Conservation (phyloP, 2,888 invertebrate species). For the Mayetiola destructor region DNA sequence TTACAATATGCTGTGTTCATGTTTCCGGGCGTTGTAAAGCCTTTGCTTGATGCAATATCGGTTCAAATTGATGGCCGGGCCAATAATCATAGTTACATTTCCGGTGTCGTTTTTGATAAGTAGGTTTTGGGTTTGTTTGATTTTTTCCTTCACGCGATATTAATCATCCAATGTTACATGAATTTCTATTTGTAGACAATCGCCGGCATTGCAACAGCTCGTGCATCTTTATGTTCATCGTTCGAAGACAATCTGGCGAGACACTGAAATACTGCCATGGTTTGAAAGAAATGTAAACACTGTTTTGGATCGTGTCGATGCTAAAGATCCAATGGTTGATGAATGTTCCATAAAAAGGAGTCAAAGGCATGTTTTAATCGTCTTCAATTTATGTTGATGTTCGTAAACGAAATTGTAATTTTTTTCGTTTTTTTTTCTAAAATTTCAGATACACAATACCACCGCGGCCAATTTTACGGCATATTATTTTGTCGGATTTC, state of each 20-base stretch:
- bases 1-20: constrained; percentile 65
- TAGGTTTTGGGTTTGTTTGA: constrained; percentile 18
- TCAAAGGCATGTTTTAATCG: constrained; percentile 36
- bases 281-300: constrained; percentile 54
- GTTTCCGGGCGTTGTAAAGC: constrained; percentile 63
- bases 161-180: background rate
- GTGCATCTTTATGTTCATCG: constrained; percentile 58
- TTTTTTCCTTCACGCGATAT: constrained; percentile 1
- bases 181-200: constrained; percentile 36
- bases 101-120: constrained; percentile 28
- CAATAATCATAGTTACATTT: constrained; percentile 37
- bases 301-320: constrained; percentile 48
- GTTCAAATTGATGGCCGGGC: constrained; percentile 54
- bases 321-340: constrained; percentile 42
- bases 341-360: constrained; percentile 47
- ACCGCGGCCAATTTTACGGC: constrained; percentile 31
- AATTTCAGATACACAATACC: constrained; percentile 27
- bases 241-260: constrained; percentile 65
- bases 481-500: constrained; percentile 35
- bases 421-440: constrained; percentile 16
- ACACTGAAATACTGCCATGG: constrained; percentile 57
- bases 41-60: constrained; percentile 59
- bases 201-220: constrained; percentile 51
- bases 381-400: constrained; percentile 13
- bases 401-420: background rate